These are phyloP conservation scores for Aphelinus certus DNA, from an alignment of 1,140 invertebrate genomes.

Conservation along the genomic window DNA sequence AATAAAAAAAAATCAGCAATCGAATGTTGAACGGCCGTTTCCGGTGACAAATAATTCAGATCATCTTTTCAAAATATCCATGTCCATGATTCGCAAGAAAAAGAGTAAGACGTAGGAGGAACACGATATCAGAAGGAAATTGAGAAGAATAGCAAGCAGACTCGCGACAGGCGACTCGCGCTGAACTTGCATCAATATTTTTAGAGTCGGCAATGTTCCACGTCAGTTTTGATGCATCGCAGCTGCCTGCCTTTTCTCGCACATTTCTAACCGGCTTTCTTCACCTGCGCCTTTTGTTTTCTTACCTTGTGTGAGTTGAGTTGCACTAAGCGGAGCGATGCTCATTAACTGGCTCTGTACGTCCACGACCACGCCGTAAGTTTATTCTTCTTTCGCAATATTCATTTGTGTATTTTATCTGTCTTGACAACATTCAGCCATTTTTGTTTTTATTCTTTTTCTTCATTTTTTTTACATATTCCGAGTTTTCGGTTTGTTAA, in stretches of 20 bases:
- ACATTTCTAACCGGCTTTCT: background rate
- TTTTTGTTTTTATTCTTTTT: no score
- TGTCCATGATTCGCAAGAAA: background rate
- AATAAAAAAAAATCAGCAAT: no score
- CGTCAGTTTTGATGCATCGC: slow-evolving; percentile 30
- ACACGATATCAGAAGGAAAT: background rate
- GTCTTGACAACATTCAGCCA: no score
- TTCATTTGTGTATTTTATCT: background rate
- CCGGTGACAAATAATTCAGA: no score
- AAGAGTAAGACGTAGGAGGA: background rate
- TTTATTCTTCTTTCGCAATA: background rate
- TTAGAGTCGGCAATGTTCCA: slow-evolving; percentile 39
- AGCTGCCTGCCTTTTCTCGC: background rate
- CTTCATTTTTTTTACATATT: no score
- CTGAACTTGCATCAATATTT: slow-evolving; percentile 34
- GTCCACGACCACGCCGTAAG: slow-evolving; percentile 2
- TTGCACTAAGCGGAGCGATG: background rate
- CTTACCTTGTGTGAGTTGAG: background rate
- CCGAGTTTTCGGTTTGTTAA: no score
- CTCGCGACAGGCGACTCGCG: slow-evolving; percentile 14
- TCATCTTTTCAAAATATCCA: no score
- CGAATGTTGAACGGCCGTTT: no score
- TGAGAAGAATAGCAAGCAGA: no score
- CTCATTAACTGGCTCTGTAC: slow-evolving; percentile 8
- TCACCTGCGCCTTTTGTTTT: slow-evolving; percentile 9